These are phyloP conservation scores for Periophthalmus magnuspinnatus DNA, from an alignment of 2,797 vertebrate genomes.

Conservation along the genomic window DNA sequence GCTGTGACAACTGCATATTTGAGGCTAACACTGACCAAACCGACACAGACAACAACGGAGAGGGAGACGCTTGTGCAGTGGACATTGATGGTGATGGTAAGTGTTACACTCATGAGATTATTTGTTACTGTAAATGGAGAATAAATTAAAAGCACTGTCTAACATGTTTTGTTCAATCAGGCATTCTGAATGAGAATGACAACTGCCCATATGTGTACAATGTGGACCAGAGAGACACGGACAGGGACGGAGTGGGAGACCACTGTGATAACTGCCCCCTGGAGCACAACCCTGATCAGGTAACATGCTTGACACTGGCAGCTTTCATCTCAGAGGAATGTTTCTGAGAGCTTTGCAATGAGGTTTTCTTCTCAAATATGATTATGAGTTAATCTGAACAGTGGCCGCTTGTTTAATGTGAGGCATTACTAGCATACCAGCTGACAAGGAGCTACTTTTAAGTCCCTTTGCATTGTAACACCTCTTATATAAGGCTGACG, in stretches of 20 bases:
- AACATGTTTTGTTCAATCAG: slow-evolving; percentile 63
- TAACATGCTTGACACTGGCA: slow-evolving; percentile 55
- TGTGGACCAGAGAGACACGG: slow-evolving; percentile 94
- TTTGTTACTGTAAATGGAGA: neutral
- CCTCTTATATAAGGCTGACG: slow-evolving; percentile 32
- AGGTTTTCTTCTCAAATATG: slow-evolving; percentile 22
- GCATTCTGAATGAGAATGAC: slow-evolving; percentile 93
- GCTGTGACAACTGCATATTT: slow-evolving; percentile 96
- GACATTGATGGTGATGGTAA: slow-evolving; percentile 99
- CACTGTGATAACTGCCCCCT: slow-evolving; percentile 99
- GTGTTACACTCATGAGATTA: slow-evolving; percentile 25
- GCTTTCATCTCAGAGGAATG: slow-evolving; percentile 53
- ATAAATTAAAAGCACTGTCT: neutral
- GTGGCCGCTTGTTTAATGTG: slow-evolving; percentile 41
- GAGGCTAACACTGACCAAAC: slow-evolving; percentile 95
- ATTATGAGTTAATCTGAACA: slow-evolving; percentile 48
- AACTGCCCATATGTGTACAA: slow-evolving; percentile 98
- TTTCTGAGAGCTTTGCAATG: slow-evolving; percentile 22
- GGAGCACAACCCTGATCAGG: slow-evolving; percentile 98
- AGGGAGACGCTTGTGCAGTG: slow-evolving; percentile 94
- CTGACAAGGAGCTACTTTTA: slow-evolving; percentile 51
- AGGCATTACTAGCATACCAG: slow-evolving; percentile 51
- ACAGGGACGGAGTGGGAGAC: slow-evolving; percentile 95
- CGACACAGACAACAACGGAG: slow-evolving; percentile 95
- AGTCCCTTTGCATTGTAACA: slow-evolving; percentile 26